Evolutionary conservation across 2,113 vertebrate species (phyloP), one percentile per base, ranked within the genome.

Genomic region (Gasterosteus aculeatus): DNA sequence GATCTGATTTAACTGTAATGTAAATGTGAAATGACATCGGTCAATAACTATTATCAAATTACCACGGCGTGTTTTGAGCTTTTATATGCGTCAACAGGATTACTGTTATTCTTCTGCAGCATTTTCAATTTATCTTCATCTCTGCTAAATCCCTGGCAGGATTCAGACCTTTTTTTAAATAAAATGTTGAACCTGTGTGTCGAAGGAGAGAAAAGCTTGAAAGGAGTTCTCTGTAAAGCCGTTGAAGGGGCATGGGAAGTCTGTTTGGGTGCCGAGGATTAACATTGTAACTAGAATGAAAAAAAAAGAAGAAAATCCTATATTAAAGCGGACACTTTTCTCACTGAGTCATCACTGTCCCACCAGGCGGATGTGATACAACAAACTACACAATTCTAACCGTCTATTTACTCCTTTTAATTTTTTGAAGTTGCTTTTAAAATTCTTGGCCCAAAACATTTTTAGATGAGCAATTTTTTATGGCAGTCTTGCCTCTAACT

Each of bases 221-320:
- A 10, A 33, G 26, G 29, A 72, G 67, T 78, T 84, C 56, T 64
- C 11, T n/a, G 39, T 71, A 57, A 73, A 80, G 49, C 72, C 63
- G 47, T 56, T 35, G 83, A 61, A 71, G 69, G 70, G 58, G 26
- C 51, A 63, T 62, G 66, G 57, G 63, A 72, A 85, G 88, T 88
- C 84, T 83, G 85, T 82, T 88, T 88, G 85, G 72, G 79, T 78
- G 73, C 6, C 69, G 57, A 54, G 84, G 90, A 92, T 91, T 92
- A 91, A 68, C 72, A 70, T 56, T 77, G 69, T 54, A 73, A 77
- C 63, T 79, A 63, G 57, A 81, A 69, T 62, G 39, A 31, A 49
- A 72, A 74, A 53, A 62, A 59, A 35, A 64, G 26, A 60, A 53
- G 29, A 22, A 54, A 0, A 26, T 61, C 41, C 49, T 77, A 56